phyloP scores from a whole-genome alignment of 2,797 vertebrate genomes.

The Cyclopterus lumpus region DNA sequence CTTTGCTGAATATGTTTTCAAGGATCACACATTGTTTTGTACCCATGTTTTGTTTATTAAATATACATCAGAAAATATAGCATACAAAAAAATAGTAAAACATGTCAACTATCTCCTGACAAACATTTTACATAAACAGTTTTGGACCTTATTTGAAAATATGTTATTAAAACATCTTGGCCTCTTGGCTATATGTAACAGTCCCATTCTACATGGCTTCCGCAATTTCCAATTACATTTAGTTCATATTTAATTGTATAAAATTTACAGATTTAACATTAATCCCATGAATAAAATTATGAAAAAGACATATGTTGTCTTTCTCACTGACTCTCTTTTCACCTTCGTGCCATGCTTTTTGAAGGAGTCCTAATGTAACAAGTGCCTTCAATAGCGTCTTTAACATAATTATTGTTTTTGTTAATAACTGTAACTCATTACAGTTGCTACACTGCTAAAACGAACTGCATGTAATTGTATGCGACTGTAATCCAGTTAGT shows the following conservation, averaged over 20 bases:
- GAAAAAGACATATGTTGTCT: neutral
- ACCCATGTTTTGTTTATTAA: neutral
- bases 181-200: neutral
- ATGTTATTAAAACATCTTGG: neutral
- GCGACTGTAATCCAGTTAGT: conserved; percentile 5
- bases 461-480: conserved; percentile 10
- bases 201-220: neutral
- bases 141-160: neutral
- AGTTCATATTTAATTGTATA: neutral
- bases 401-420: neutral
- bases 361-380: neutral
- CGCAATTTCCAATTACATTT: neutral
- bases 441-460: neutral
- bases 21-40: neutral
- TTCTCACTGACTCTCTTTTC: neutral
- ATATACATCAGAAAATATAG: neutral
- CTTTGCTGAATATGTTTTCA: neutral
- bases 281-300: neutral
- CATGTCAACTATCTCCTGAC: neutral
- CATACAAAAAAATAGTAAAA: neutral
- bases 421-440: conserved; percentile 7
- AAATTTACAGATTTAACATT: neutral
- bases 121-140: neutral
- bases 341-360: neutral
- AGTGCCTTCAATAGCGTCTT: neutral